Percentiles rank a stretch among this genome's conserved stretches.
Conservation (phyloP, 2,797 vertebrate genomes). For the Saxicola maurus region DNA sequence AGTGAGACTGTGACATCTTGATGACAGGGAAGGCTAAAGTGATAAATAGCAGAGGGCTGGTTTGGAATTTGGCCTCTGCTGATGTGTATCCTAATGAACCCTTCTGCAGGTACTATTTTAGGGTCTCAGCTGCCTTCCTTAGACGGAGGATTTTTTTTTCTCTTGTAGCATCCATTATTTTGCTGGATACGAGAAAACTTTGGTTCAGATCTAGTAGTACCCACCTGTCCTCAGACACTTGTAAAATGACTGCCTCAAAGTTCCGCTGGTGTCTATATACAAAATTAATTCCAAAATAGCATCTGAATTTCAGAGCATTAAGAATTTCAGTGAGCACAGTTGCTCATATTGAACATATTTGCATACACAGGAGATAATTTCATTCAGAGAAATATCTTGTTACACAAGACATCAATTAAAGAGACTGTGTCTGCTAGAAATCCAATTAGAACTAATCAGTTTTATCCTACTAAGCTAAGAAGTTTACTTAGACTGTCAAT, state of each 20-base stretch:
- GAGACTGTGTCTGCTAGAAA: not conserved
- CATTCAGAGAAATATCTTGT: not conserved
- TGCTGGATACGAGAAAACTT: not conserved
- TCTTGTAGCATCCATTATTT: not conserved
- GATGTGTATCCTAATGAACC: not conserved
- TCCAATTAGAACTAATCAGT: not conserved
- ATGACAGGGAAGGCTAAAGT: not conserved
- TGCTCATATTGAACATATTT: not conserved
- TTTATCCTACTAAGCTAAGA: constrained; percentile 5
- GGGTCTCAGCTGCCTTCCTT: not conserved
- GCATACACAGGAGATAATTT: not conserved
- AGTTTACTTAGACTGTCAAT: not conserved
- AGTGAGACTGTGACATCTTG: not conserved
- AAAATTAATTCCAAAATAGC: not conserved
- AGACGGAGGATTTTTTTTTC: not conserved
- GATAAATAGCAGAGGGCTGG: not conserved
- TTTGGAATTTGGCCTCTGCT: not conserved
- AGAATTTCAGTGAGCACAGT: not conserved
- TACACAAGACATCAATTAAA: constrained; percentile 11
- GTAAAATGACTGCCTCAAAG: not conserved
- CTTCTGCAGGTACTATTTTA: not conserved
- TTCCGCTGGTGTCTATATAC: not conserved
- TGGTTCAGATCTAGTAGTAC: not conserved
- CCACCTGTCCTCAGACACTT: not conserved
- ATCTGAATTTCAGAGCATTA: not conserved